phyloP scores from a whole-genome alignment of 2,113 vertebrate genomes.

The Cochlearius cochlearius region DNA sequence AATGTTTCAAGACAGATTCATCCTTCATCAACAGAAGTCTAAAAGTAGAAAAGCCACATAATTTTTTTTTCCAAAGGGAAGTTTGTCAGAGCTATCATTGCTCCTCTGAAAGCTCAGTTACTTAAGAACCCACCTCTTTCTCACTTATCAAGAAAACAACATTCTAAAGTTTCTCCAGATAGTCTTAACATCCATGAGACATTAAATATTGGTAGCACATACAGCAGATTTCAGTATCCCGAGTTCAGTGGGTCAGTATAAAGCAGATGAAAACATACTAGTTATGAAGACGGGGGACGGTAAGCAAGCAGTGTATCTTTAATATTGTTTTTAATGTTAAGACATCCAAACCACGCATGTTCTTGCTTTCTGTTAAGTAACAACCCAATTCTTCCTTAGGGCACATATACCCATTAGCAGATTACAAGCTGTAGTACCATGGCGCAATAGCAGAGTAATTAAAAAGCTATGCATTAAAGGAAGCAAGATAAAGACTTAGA shows the following conservation, averaged over 20 bases:
- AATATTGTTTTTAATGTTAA: neutral
- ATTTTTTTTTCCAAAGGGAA: neutral
- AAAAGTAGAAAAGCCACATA: neutral
- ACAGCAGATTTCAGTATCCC: neutral
- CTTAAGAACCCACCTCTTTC: neutral
- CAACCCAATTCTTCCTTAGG: neutral
- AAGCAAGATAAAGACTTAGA: neutral
- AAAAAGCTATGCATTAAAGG: neutral
- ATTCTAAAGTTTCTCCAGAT: neutral
- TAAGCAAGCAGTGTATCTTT: neutral
- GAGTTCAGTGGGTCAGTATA: neutral
- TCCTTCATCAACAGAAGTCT: slow-evolving; percentile 90
- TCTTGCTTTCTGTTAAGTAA: neutral
- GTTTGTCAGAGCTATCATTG: neutral
- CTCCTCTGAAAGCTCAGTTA: neutral
- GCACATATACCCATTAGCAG: neutral
- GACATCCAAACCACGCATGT: neutral
- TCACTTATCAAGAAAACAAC: neutral
- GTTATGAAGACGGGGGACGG: neutral
- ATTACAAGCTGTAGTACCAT: neutral
- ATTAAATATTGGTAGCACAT: neutral
- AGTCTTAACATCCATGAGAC: neutral
- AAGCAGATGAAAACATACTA: neutral
- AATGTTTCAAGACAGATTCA: slow-evolving; percentile 86
- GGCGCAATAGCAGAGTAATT: neutral